Base-by-base conservation (phyloP, 2,797 vertebrate species). In the Aulostomus chinensis region DNA sequence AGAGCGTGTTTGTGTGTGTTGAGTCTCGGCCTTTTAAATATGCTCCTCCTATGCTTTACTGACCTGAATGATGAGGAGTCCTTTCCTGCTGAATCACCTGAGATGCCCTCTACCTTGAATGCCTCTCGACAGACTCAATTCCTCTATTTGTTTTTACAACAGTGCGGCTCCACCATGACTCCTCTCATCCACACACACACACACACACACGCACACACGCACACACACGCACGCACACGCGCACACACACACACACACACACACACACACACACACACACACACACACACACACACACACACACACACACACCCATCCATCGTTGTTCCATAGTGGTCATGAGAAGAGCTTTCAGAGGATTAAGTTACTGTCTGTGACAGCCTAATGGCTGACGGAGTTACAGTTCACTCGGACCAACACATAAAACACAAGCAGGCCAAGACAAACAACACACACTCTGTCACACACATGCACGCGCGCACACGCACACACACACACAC, bases 331-430 rank as follows among this genome's bases (percentile, higher is more conserved):
- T 65, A 57, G 67, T 33, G 56, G 58, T 68, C 33, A 33, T 14
- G 61, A 69, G 68, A 67, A 2, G 39, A 73, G 81, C 85, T 88
- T 85, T 87, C 78, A 78, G 76, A 59, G 84, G 86, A 86, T 91
- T 78, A 67, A 38, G 87, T 91, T 90, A 87, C 89, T 83, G 56
- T 45, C 69, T 68, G 56, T 83, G 68, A 87, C 81, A 72, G 70
- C 67, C 71, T 85, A 76, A 86, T 84, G 77, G 76, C 73, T 63
- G 68, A 78, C 25, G 53, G 59, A 66, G 65, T 69, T 65, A 47
- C 63, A 66, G 58, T 76, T 58, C 58, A 68, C 55, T 22, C 54
- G 42, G 64, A 52, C 68, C 25, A 39, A 40, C 62, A 62, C 64
- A 60, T 52, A 22, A 25, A 38, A 16, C 55, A 56, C 13, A 43